Conservation (phyloP, 2,113 vertebrate genomes). For the Megalops atlanticus region DNA sequence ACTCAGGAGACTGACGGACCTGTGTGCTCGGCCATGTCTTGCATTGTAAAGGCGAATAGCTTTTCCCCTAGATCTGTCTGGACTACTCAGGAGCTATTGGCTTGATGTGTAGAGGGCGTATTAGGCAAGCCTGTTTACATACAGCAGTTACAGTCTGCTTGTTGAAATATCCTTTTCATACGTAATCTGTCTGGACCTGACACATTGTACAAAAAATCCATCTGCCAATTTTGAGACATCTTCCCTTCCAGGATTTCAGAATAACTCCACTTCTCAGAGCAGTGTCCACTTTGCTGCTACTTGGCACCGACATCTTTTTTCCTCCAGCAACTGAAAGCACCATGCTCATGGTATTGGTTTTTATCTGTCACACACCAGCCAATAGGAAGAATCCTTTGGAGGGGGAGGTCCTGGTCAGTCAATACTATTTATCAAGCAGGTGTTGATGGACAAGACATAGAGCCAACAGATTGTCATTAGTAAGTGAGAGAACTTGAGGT, state of each 20-base stretch:
- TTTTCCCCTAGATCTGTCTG: background rate
- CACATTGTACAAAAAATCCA: background rate
- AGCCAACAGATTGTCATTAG: background rate
- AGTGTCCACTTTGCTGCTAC: background rate
- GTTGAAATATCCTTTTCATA: too few relatives aligned
- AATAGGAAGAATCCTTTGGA: background rate
- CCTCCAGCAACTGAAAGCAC: background rate
- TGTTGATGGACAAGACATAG: background rate
- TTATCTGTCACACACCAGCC: too few relatives aligned
- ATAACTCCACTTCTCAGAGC: too few relatives aligned
- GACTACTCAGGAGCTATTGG: background rate
- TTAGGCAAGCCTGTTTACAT: background rate
- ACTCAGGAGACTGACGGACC: background rate
- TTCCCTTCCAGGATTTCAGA: too few relatives aligned
- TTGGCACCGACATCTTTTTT: background rate
- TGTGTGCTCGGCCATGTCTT: background rate
- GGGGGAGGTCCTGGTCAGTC: background rate
- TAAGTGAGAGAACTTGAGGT: background rate
- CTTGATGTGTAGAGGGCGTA: background rate
- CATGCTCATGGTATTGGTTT: background rate
- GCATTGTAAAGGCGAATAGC: background rate
- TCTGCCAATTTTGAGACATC: too few relatives aligned
- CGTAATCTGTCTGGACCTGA: background rate
- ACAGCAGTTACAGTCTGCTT: background rate
- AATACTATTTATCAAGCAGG: background rate